These are phyloP conservation scores for Ceratothoa steindachneri DNA, from an alignment of 2,888 invertebrate genomes.

Conservation along the genomic window DNA sequence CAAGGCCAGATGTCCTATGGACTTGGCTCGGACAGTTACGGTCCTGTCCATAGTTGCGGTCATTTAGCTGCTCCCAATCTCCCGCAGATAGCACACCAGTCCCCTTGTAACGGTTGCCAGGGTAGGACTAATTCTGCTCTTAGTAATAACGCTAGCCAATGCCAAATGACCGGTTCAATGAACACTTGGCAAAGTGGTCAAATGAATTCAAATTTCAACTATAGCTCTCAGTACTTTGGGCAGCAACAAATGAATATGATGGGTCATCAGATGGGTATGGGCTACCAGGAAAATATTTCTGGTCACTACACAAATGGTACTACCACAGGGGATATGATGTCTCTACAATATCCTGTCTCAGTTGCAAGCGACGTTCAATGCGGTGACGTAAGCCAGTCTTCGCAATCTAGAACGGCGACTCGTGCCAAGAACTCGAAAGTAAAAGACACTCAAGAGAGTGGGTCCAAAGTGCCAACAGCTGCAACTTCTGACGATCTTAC, in stretches of 20 bases:
- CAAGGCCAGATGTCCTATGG: conserved; percentile 19
- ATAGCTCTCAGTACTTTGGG: conserved; percentile 24
- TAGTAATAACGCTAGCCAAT: conserved; percentile 21
- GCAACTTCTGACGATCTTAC: neutral
- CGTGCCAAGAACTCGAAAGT: neutral
- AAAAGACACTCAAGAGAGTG: neutral
- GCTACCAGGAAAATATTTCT: conserved; percentile 14
- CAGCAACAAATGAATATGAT: conserved; percentile 25
- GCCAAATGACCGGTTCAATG: conserved; percentile 27
- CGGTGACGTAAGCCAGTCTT: conserved; percentile 65
- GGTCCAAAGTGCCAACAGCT: neutral
- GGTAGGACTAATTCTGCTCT: conserved; percentile 49
- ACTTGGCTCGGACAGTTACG: conserved; percentile 27
- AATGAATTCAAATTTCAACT: conserved; percentile 29
- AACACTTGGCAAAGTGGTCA: conserved; percentile 32
- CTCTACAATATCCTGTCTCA: conserved; percentile 24
- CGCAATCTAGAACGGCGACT: conserved; percentile 15
- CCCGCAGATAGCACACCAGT: conserved; percentile 39
- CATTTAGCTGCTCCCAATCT: conserved; percentile 41
- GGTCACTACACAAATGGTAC: conserved; percentile 12
- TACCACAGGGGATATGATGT: conserved; percentile 29
- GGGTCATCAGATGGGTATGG: conserved; percentile 22
- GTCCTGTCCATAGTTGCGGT: conserved; percentile 45
- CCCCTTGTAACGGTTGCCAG: conserved; percentile 49
- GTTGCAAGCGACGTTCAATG: conserved; percentile 60